Conservation (phyloP, 2,113 vertebrate species). For the Oriolus oriolus region DNA sequence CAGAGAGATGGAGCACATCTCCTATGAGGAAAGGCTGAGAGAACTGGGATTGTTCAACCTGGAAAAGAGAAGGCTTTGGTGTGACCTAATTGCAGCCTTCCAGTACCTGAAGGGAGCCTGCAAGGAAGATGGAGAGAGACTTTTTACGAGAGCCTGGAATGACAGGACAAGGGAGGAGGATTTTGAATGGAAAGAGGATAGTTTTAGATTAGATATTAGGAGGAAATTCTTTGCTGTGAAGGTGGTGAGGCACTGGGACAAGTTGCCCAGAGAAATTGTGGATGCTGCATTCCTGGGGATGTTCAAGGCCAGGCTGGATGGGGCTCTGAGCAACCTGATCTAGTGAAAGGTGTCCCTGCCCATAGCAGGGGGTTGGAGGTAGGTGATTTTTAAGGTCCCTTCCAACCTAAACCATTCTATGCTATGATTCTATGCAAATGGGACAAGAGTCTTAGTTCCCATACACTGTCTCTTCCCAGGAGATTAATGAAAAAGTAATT, state of each 20-base stretch:
- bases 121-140: not conserved
- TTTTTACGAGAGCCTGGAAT: not conserved
- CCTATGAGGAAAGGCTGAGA: not conserved
- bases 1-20: not conserved
- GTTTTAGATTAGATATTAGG: not conserved
- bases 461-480: not conserved
- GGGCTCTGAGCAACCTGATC: not conserved
- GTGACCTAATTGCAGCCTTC: too few species aligned
- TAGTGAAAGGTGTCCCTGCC: not conserved
- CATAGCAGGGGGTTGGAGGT: not conserved
- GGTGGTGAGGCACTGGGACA: not conserved
- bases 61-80: not conserved
- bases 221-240: not conserved
- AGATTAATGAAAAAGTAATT: not conserved
- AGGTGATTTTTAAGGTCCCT: not conserved
- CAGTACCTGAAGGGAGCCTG: not conserved
- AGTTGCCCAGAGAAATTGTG: not conserved
- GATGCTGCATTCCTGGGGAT: rapidly evolving
- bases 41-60: not conserved
- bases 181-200: not conserved
- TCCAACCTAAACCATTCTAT: not conserved
- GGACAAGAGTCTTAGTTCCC: not conserved
- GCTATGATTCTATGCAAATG: not conserved
- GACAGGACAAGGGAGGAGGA: not conserved
- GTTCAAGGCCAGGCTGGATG: not conserved